Evolutionary conservation across 1,140 invertebrate genomes (phyloP).

Genomic region (Anagrus nilaparvatae): DNA sequence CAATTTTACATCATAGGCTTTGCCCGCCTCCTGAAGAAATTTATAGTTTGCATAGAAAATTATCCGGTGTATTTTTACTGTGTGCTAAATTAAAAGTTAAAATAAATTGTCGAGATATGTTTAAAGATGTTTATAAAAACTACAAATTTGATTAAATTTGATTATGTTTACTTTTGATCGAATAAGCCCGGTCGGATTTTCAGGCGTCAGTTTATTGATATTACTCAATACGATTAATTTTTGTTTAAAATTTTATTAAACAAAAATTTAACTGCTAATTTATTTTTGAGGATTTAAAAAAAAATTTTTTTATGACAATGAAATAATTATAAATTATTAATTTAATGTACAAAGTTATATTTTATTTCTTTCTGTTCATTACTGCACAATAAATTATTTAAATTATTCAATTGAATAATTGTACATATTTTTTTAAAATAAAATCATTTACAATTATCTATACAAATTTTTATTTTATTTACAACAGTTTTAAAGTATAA

Average conservation of each 20-base stretch:
- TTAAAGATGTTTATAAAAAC: conserved; percentile 66
- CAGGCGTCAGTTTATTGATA: not conserved
- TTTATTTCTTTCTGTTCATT: too few species aligned
- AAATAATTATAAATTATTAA: too few species aligned
- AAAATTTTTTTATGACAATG: too few species aligned
- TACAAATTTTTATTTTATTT: too few species aligned
- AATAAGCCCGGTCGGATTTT: not conserved
- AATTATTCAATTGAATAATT: too few species aligned
- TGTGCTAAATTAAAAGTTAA: conserved; percentile 83
- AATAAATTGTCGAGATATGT: conserved; percentile 79
- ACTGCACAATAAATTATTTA: too few species aligned
- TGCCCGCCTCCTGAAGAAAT: conserved; percentile 98
- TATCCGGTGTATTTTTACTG: conserved; percentile 93
- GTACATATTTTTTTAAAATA: too few species aligned
- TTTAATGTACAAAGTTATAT: too few species aligned
- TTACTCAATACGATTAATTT: not conserved
- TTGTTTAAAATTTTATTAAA: not conserved
- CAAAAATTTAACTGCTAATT: not conserved
- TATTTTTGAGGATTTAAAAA: not conserved
- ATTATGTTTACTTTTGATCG: not conserved
- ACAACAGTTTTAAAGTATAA: too few species aligned
- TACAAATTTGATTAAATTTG: conserved; percentile 44
- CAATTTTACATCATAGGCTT: conserved; percentile 87
- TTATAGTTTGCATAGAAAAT: conserved; percentile 95
- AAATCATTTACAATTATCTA: too few species aligned